Percentiles rank a stretch among this genome's conserved stretches.
Evolutionary conservation across 2,888 invertebrate species (phyloP).

Genomic region (Drosophila mayaguana): DNA sequence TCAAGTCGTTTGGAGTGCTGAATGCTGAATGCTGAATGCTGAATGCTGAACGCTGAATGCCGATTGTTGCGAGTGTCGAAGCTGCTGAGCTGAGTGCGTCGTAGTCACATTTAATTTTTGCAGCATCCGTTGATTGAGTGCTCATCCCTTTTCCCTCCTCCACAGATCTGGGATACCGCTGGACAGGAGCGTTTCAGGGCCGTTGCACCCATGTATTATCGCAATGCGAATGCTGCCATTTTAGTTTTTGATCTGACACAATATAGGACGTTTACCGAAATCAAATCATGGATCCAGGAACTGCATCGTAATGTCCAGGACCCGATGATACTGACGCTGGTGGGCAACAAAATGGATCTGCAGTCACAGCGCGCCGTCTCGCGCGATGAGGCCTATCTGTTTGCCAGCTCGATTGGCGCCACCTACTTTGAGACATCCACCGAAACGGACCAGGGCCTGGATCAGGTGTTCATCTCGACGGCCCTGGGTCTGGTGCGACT

Average conservation of each 20-base stretch:
- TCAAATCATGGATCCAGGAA: conserved; percentile 95
- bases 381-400: conserved; percentile 90
- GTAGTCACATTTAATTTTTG: conserved; percentile 2
- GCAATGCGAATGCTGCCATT: conserved; percentile 95
- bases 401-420: conserved; percentile 93
- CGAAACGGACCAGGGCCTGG: conserved; percentile 91
- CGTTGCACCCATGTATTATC: conserved; percentile 97
- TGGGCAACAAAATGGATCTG: conserved; percentile 95
- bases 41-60: conserved; percentile 2
- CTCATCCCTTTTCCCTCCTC: conserved; percentile 27
- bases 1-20: conserved; percentile 28
- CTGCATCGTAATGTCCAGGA: conserved; percentile 91
- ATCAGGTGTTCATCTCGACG: conserved; percentile 89
- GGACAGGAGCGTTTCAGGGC: conserved; percentile 89
- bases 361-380: conserved; percentile 88
- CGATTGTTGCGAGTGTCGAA: neutral
- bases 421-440: conserved; percentile 94
- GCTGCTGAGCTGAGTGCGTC: neutral
- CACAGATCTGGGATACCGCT: conserved; percentile 85
- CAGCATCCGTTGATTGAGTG: conserved; percentile 21
- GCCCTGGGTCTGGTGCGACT: conserved; percentile 88
- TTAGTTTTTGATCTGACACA: conserved; percentile 94
- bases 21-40: neutral
- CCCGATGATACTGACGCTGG: conserved; percentile 91
- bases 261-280: conserved; percentile 90